These are phyloP conservation scores for Machimus rusticus DNA, from an alignment of 2,888 invertebrate species.

Conservation along the genomic window DNA sequence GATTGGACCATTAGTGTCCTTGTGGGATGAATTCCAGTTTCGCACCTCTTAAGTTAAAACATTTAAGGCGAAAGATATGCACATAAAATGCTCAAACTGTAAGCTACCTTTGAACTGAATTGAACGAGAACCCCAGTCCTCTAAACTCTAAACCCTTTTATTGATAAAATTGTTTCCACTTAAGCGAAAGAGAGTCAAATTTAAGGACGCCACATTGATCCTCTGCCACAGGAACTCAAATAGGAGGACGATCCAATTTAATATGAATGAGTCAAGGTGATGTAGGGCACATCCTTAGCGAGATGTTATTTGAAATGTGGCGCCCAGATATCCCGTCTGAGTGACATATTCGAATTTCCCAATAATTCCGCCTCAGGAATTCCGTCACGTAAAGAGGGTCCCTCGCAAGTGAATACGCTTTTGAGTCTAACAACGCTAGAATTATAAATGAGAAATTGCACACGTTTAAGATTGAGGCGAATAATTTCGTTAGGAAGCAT, in stretches of 20 bases:
- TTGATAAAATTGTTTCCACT: neutral
- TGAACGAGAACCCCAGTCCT: neutral
- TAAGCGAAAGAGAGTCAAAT: neutral
- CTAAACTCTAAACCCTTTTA: neutral
- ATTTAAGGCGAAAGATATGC: neutral
- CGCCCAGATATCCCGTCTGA: neutral
- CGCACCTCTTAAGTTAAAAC: neutral
- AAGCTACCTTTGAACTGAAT: neutral
- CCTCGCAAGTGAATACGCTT: neutral
- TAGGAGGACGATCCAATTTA: neutral
- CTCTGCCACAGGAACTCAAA: neutral
- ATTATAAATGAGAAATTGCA: neutral
- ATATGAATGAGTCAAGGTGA: neutral
- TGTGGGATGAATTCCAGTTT: neutral
- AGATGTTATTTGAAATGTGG: neutral
- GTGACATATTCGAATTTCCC: neutral
- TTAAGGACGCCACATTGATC: neutral
- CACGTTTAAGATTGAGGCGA: neutral
- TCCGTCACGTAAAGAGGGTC: neutral
- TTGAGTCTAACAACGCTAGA: neutral
- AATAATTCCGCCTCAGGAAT: neutral
- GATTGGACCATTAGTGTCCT: neutral
- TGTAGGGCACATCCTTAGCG: neutral
- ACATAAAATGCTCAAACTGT: neutral
- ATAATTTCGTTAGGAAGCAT: neutral